A percentile compares a stretch with the other conserved stretches of the same genome.
Conservation (phyloP, 2,113 vertebrate genomes). For the Melanerpes formicivorus region DNA sequence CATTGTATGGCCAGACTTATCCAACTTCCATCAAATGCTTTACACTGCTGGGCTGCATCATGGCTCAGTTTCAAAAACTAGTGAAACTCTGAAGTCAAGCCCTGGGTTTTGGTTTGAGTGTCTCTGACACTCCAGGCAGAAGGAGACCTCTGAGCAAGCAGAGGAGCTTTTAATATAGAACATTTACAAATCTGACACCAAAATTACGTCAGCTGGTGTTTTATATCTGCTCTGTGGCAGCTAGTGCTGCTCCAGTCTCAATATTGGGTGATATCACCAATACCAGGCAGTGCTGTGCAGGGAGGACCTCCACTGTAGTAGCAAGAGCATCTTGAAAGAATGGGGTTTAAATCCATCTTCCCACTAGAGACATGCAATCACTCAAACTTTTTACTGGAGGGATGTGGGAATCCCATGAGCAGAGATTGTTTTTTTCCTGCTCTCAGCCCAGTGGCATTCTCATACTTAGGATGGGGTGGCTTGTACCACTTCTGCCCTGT, state of each 20-base stretch:
- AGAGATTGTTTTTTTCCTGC: neutral
- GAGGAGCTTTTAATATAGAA: neutral
- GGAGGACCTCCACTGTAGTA: neutral
- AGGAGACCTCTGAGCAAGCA: conserved; percentile 17
- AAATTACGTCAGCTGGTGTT: neutral
- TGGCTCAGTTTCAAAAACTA: conserved; percentile 17
- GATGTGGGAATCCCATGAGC: neutral
- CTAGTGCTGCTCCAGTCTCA: neutral
- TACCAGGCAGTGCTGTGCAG: neutral
- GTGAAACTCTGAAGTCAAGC: conserved; percentile 37
- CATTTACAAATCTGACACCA: neutral
- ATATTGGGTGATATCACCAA: neutral
- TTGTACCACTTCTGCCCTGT: neutral
- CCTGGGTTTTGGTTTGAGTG: conserved; percentile 46
- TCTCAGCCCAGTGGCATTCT: neutral
- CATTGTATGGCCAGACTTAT: neutral
- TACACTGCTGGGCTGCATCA: rapidly evolving
- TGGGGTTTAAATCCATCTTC: neutral
- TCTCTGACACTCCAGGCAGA: neutral
- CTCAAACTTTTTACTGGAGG: neutral
- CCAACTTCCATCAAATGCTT: neutral
- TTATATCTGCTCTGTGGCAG: neutral
- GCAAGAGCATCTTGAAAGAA: neutral
- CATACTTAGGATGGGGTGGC: neutral
- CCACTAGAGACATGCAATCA: rapidly evolving